Evolutionary conservation across 2,797 vertebrate species (phyloP).

Genomic region (Odontamblyopus lacepedii): DNA sequence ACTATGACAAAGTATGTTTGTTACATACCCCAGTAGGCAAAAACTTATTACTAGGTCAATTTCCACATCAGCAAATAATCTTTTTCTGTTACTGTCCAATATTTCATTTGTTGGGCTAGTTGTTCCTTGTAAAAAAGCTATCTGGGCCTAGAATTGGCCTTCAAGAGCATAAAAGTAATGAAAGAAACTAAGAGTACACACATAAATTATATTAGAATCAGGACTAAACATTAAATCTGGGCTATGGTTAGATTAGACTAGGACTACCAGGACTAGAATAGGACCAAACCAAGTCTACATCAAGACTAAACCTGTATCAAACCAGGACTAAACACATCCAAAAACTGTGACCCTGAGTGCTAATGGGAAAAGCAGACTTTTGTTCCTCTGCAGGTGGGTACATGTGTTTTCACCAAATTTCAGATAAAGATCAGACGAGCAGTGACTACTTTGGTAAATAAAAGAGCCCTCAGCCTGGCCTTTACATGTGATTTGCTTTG

Average conservation of each 20-base stretch:
- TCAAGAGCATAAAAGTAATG: too few relatives aligned
- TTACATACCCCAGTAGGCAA: background rate
- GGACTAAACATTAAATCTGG: too few relatives aligned
- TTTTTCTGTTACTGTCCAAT: background rate
- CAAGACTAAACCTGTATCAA: too few relatives aligned
- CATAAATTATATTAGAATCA: background rate
- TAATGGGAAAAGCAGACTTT: conserved; percentile 15
- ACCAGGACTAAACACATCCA: background rate
- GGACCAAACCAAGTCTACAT: background rate
- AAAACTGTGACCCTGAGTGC: background rate
- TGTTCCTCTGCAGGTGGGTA: conserved; percentile 27
- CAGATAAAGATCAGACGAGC: conserved; percentile 57
- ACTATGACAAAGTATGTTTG: background rate
- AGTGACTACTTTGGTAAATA: conserved; percentile 21
- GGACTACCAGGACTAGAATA: background rate
- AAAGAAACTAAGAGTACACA: background rate
- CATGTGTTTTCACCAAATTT: conserved; percentile 31
- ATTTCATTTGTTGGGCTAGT: background rate
- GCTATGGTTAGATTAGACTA: background rate
- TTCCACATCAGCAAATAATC: background rate
- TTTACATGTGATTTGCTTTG: conserved; percentile 60
- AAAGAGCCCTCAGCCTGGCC: conserved; percentile 61
- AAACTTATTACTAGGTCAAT: background rate
- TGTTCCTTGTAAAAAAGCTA: background rate
- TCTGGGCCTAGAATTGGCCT: background rate